Base-by-base conservation (phyloP, 2,888 invertebrate species). In the Drosophila cyrtoloma region DNA sequence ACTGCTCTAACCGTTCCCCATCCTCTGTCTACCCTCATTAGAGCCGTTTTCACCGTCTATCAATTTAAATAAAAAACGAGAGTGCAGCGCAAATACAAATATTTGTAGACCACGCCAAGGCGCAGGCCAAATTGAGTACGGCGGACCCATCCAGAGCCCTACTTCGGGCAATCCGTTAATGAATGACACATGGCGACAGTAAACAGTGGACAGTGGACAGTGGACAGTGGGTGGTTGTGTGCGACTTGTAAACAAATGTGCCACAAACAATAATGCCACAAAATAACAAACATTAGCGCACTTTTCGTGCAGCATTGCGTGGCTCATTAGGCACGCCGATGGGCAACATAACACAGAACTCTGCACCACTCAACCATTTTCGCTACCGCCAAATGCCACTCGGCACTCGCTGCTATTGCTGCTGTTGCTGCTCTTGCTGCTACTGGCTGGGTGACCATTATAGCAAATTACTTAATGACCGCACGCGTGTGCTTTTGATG, bases 181-280 rank as follows among this genome's bases (percentile, higher is more conserved):
- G 87, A 89, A 70, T 59, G 79, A 60, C 81, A 72, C 68, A 67
- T 74, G 74, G 74, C 71, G 77, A 86, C 88, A 85, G 80, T 56
- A 64, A 64, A 52, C 28, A 61, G 28, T 9, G 50, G 26, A 42
- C n/a, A 44, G 39, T 10, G 14, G 28, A n/a, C 26, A 61, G 28
- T 14, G 44, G 19, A 42, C 1, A 50, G 39, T n/a, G 14, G 33
- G 56, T 35, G 28, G n/a, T 10, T 53, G 37, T 51, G 52, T 50
- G 22, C 86, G 81, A 90, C 89, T 88, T 88, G 86, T 84, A 90
- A 89, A 90, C 86, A 90, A 86, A 87, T n/a, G n/a, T n/a, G n/a
- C n/a, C n/a, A n/a, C n/a, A n/a, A n/a, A n/a, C n/a, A 88, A 86
- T 86, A 89, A 87, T 87, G 75, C 90, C 84, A 76, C 88, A 86